Conservation (phyloP, 2,888 invertebrate genomes). For the Flexamia atlantica region DNA sequence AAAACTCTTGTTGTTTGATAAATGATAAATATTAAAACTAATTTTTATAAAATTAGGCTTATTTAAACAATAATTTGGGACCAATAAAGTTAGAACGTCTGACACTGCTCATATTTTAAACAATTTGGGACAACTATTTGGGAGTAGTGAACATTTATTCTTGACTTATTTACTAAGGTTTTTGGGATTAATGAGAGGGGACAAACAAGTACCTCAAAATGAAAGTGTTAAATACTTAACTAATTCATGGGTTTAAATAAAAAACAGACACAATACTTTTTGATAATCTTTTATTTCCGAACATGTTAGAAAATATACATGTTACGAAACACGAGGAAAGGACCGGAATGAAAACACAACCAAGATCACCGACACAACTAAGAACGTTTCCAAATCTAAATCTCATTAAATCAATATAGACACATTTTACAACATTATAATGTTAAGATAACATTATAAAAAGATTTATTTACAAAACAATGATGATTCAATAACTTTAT, state of each 20-base stretch:
- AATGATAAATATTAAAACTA: too few species aligned
- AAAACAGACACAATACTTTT: background rate
- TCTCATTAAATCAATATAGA: conserved; percentile 48
- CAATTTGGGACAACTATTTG: too few species aligned
- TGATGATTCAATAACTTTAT: conserved; percentile 61
- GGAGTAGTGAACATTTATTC: too few species aligned
- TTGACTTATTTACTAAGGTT: too few species aligned
- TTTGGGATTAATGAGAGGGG: too few species aligned
- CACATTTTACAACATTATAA: conserved; percentile 55
- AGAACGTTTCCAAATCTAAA: conserved; percentile 39
- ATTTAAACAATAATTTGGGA: too few species aligned
- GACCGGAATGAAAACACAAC: conserved; percentile 45
- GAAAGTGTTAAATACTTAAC: too few species aligned
- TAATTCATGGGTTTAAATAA: background rate
- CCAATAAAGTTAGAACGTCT: too few species aligned
- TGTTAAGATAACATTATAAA: conserved; percentile 56
- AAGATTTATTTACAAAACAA: conserved; percentile 65
- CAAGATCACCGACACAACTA: conserved; percentile 40
- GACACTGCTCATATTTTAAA: too few species aligned
- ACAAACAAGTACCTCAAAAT: too few species aligned
- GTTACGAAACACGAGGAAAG: conserved; percentile 41
- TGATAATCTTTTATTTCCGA: conserved; percentile 36
- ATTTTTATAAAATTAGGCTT: too few species aligned
- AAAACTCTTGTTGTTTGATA: too few species aligned
- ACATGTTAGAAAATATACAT: conserved; percentile 59